Base-by-base conservation (phyloP, 2,113 vertebrate species). In the Lasiurus borealis region DNA sequence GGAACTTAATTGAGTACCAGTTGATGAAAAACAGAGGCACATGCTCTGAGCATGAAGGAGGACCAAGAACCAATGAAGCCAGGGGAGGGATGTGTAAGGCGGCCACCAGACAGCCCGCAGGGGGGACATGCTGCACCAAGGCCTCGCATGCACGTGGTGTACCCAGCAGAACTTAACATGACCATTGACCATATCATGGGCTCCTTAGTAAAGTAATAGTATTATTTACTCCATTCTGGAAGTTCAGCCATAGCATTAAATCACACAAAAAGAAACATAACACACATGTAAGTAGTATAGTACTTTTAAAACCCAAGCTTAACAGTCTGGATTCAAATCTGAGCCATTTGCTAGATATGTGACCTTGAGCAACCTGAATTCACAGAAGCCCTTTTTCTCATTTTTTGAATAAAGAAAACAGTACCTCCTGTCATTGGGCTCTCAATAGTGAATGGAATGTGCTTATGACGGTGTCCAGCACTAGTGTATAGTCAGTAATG, bases 91-190 rank as follows among this genome's bases (percentile, higher is more conserved):
- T 3, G 1, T 7, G 1, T 0, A 19, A 54, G 48, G 18, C 29
- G 11, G 4, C 31, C 8, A 19, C 9, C 34, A 40, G 25, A 7
- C 7, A 25, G 19, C 9, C 2, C 10, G 15, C 0, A 15, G 52
- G 75, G 2, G 1, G 23, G 6, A 18, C 2, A 4, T 6, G 9
- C 0, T 1, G 12, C 8, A 12, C 23, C n/a, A 13, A 59, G 48
- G 69, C 31, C 82, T 81, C n/a, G 23, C 6, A 36, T 69, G 31
- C 3, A n/a, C n/a, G n/a, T n/a, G 3, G 14, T 46, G 19, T 13
- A 4, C 2, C n/a, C 57, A 34, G 25, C 3, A 73, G 71, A 54
- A 83, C 23, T 7, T 8, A 29, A 82, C 87, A 90, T 75, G 15
- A 75, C 40, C 16, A 36, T 3, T 75, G 10, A 69, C 31, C 18